Conservation (phyloP, 2,113 vertebrate genomes). For the Dendropsophus ebraccatus region DNA sequence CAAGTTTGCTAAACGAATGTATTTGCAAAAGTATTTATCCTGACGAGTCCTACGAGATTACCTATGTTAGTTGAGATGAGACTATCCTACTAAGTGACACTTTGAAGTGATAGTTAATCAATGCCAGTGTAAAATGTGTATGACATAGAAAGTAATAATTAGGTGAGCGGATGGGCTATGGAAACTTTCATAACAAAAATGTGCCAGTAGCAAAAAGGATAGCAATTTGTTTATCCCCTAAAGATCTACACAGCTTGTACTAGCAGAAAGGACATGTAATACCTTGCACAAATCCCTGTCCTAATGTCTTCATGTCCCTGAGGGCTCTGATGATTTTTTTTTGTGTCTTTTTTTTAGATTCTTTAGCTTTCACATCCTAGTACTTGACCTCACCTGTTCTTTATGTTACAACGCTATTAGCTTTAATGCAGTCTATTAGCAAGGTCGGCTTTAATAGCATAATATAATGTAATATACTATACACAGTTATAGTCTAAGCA, state of each 20-base stretch:
- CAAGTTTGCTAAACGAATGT: no score
- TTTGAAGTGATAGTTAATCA: no score
- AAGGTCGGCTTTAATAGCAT: neutral
- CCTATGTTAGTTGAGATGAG: no score
- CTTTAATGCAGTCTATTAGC: neutral
- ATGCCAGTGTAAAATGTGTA: no score
- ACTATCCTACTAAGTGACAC: no score
- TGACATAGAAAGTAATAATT: no score
- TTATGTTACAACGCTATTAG: neutral
- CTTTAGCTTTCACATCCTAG: neutral
- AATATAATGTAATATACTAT: no score
- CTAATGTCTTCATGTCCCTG: neutral
- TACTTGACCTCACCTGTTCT: constrained; percentile 15
- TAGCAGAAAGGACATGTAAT: neutral
- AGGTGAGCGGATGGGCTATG: no score
- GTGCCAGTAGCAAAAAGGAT: neutral
- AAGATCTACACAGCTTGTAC: neutral
- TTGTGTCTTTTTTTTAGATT: neutral
- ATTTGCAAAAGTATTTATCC: no score
- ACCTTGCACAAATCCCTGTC: neutral
- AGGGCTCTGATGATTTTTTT: neutral
- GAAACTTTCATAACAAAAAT: neutral
- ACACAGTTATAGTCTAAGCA: no score
- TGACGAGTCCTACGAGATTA: no score
- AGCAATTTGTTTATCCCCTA: neutral